These are phyloP conservation scores for Channa maculata DNA, from an alignment of 2,113 vertebrate genomes.

Conservation along the genomic window DNA sequence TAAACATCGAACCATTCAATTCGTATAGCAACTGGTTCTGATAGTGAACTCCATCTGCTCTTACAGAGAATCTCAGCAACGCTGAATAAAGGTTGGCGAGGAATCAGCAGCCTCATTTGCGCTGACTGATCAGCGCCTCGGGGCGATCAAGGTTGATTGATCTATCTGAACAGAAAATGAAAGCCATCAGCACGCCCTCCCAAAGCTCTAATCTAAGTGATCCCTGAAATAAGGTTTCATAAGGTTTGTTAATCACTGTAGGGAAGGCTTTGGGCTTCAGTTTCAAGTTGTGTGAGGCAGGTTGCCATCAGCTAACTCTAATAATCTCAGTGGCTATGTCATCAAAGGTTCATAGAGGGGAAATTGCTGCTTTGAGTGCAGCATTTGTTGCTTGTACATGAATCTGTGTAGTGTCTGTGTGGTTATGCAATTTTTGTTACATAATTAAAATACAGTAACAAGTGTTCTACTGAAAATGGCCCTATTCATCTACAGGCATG, in stretches of 20 bases:
- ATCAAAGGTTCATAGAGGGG: slow-evolving; percentile 22
- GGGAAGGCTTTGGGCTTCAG: slow-evolving; percentile 5
- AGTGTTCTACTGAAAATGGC: neutral
- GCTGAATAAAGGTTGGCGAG: slow-evolving; percentile 28
- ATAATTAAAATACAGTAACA: slow-evolving; percentile 4
- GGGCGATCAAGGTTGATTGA: slow-evolving; percentile 44
- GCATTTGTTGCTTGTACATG: slow-evolving; percentile 39
- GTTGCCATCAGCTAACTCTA: slow-evolving; percentile 13
- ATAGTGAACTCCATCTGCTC: neutral
- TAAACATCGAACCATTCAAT: slow-evolving; percentile 13
- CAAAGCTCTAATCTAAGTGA: slow-evolving; percentile 25
- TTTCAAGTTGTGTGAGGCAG: slow-evolving; percentile 2
- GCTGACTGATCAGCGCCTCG: slow-evolving; percentile 42
- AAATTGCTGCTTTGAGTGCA: slow-evolving; percentile 50
- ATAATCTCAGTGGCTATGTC: slow-evolving; percentile 41
- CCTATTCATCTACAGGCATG: slow-evolving; percentile 11
- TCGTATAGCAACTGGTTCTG: slow-evolving; percentile 2
- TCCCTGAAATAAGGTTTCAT: slow-evolving; percentile 43
- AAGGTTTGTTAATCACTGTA: slow-evolving; percentile 50
- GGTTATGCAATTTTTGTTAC: slow-evolving; percentile 5
- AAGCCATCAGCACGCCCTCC: slow-evolving; percentile 35
- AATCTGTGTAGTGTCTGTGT: neutral
- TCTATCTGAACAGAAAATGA: slow-evolving; percentile 34
- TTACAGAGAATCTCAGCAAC: slow-evolving; percentile 26
- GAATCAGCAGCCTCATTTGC: slow-evolving; percentile 46